Evolutionary conservation across 2,113 vertebrate genomes (phyloP).

Genomic region (Callorhinus ursinus): DNA sequence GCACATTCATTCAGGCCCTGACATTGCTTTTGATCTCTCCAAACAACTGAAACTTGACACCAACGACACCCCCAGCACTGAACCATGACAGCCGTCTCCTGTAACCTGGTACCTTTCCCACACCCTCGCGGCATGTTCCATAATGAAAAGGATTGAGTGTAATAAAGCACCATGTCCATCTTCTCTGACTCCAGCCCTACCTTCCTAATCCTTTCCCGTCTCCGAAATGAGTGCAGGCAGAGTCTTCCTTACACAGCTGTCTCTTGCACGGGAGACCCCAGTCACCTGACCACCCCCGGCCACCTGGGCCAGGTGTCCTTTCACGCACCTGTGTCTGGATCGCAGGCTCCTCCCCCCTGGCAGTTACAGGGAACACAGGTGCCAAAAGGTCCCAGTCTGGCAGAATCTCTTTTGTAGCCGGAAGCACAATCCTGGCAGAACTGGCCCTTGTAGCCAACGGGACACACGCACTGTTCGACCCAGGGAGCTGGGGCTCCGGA

Average conservation of each 20-base stretch:
- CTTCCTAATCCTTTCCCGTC: slow-evolving; percentile 40
- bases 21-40: slow-evolving; percentile 63
- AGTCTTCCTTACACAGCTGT: background rate
- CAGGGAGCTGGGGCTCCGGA: slow-evolving; percentile 87
- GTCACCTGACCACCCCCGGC: background rate
- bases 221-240: background rate
- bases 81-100: slow-evolving; percentile 61
- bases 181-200: background rate
- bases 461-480: slow-evolving; percentile 93
- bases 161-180: background rate
- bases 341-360: slow-evolving; percentile 91
- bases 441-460: slow-evolving; percentile 86
- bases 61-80: background rate
- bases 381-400: slow-evolving; percentile 86
- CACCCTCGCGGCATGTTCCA: slow-evolving; percentile 39
- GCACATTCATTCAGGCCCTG: background rate
- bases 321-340: slow-evolving; percentile 91
- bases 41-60: slow-evolving; percentile 20
- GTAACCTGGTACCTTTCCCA: slow-evolving; percentile 63
- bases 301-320: background rate
- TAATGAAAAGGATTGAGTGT: background rate
- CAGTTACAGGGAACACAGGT: slow-evolving; percentile 91
- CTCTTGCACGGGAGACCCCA: background rate
- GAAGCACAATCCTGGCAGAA: slow-evolving; percentile 92
- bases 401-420: slow-evolving; percentile 87